A percentile compares a stretch with the other conserved stretches of the same genome.
Conservation (phyloP, 1,140 invertebrate species). For the Doryteuthis pealeii region DNA sequence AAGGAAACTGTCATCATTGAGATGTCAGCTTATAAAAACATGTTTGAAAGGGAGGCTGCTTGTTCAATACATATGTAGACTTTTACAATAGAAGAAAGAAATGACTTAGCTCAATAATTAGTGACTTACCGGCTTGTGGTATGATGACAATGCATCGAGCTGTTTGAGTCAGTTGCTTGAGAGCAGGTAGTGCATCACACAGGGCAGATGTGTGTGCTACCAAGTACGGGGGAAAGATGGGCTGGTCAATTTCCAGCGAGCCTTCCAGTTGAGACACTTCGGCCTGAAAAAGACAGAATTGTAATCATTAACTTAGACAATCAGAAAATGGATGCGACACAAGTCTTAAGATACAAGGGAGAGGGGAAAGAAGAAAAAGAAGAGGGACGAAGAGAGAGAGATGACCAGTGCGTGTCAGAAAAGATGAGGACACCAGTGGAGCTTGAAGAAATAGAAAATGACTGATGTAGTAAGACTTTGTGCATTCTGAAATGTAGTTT, state of each 20-base stretch:
- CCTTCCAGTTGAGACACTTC: constrained; percentile 73
- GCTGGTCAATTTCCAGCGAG: constrained; percentile 53
- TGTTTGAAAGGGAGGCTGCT: too few species aligned
- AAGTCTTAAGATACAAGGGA: background rate
- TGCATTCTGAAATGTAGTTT: too few species aligned
- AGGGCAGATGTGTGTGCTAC: constrained; percentile 75
- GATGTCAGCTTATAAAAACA: too few species aligned
- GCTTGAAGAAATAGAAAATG: too few species aligned
- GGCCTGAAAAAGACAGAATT: constrained; percentile 52
- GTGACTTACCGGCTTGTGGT: constrained; percentile 72
- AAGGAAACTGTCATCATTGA: too few species aligned
- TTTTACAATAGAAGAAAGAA: too few species aligned
- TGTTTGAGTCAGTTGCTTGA: constrained; percentile 76
- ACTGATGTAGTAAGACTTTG: too few species aligned
- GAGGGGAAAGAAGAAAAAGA: background rate
- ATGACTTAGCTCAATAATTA: too few species aligned
- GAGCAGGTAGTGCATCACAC: constrained; percentile 70
- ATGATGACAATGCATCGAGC: constrained; percentile 80
- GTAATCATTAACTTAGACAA: background rate
- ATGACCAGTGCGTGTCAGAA: too few species aligned
- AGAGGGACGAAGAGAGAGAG: too few species aligned
- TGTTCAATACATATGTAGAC: too few species aligned
- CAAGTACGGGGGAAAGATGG: constrained; percentile 72
- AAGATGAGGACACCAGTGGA: too few species aligned
- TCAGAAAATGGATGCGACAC: background rate